These are phyloP conservation scores for Atopsyche davidsoni DNA, from an alignment of 1,140 invertebrate species.

Conservation along the genomic window DNA sequence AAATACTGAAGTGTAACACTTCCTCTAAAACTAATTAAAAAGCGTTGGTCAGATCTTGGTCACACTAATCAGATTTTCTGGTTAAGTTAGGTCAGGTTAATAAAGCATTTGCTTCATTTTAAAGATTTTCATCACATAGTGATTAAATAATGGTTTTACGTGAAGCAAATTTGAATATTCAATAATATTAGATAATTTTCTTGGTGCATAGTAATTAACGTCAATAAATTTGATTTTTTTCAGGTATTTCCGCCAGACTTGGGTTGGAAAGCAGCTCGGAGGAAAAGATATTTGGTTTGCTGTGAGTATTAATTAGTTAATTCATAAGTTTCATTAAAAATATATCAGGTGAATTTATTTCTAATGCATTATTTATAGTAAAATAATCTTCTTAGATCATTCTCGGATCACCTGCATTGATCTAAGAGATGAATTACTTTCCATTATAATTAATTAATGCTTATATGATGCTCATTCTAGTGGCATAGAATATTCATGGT, in stretches of 20 bases:
- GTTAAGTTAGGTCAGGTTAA: too few relatives aligned
- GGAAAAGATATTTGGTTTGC: slow-evolving; percentile 92
- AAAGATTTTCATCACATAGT: too few relatives aligned
- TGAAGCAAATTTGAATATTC: too few relatives aligned
- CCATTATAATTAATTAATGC: neutral
- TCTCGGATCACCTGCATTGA: neutral
- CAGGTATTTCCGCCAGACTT: slow-evolving; percentile 86
- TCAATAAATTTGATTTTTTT: slow-evolving; percentile 21
- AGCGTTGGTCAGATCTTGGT: too few relatives aligned
- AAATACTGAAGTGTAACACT: too few relatives aligned
- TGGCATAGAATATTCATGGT: slow-evolving; percentile 83
- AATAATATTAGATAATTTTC: too few relatives aligned
- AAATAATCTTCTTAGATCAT: neutral
- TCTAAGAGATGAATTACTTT: neutral
- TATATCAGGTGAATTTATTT: neutral
- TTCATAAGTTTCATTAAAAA: slow-evolving; percentile 27
- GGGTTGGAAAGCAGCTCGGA: slow-evolving; percentile 72
- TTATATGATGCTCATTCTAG: slow-evolving; percentile 46
- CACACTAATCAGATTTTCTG: too few relatives aligned
- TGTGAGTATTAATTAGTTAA: slow-evolving; percentile 53
- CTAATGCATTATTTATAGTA: slow-evolving; percentile 4
- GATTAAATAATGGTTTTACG: too few relatives aligned
- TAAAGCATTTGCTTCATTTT: too few relatives aligned
- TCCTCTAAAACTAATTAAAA: too few relatives aligned
- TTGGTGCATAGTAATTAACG: too few relatives aligned